Base-by-base conservation (phyloP, 2,888 invertebrate species). In the Cephonodes hylas region DNA sequence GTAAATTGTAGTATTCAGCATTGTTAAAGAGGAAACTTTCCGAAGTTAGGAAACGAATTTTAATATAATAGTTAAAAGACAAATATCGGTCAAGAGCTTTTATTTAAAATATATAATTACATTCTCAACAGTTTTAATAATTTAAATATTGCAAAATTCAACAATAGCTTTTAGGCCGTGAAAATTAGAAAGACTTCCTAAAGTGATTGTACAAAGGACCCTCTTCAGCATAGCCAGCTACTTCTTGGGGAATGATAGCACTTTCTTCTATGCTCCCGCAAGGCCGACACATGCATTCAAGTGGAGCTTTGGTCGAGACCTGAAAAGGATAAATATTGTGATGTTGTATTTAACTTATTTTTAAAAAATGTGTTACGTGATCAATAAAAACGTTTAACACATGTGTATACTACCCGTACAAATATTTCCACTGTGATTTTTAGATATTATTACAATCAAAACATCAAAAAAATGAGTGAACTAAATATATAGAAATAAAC, bases 241-340 rank as follows among this genome's bases (percentile, higher is more conserved):
- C 95, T 93, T 98, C 98, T 89, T 98, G 97, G 2, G 98, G 97
- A 65, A 98, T 94, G 48, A 98, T 95, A 2, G 97, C 94, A 74
- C 96, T 96, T 86, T 98, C 97, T 81, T 98, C 97, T 5, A 98
- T 95, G 13, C 95, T 96, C 0, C 97, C 97, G 84, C 98, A 98
- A 0, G 98, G 98, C 38, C 98, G 95, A 79, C 98, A 98, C 97
- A 98, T 98, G 79, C 98, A 98, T 83, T 97, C 97, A 60, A 97
- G 85, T 0, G 98, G 98, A 13, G 98, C 98, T 85, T 97, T 97
- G 4, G 98, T 98, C n/a, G 96, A 94, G 2, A 98, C 96, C 96
- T 97, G 76, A 59, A 89, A n/a, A n/a, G n/a, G n/a, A 83, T 63
- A 18, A 45, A 58, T 38, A 38, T n/a, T 38, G 10, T 38, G n/a